These are phyloP conservation scores for Myocastor coypus DNA, from an alignment of 2,113 vertebrate genomes.

Conservation along the genomic window DNA sequence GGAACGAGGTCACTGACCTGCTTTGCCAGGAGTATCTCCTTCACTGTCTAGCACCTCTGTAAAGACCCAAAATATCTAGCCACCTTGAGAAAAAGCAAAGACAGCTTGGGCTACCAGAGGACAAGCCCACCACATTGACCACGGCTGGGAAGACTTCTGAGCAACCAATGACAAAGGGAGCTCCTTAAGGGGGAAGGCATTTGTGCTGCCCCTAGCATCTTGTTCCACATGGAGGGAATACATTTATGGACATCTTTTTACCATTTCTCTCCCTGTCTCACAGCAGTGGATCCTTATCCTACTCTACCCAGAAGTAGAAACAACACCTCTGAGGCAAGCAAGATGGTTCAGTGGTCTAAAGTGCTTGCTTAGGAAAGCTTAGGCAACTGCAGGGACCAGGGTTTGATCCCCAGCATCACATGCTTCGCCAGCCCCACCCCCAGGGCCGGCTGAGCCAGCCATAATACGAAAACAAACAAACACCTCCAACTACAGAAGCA, in stretches of 20 bases:
- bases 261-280: neutral
- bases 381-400: no score
- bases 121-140: neutral
- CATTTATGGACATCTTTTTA: fast-evolving
- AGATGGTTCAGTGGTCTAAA: no score
- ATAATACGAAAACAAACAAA: no score
- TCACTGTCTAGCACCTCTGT: neutral
- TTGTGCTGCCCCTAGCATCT: fast-evolving
- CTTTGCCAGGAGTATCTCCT: fast-evolving
- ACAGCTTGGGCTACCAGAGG: neutral
- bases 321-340: neutral
- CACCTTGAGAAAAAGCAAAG: neutral
- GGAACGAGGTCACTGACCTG: fast-evolving
- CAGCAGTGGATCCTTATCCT: neutral
- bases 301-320: neutral
- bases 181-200: neutral
- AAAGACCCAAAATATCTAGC: neutral
- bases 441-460: no score
- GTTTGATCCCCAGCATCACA: no score
- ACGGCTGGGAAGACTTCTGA: neutral
- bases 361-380: no score
- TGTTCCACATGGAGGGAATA: fast-evolving
- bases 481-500: neutral
- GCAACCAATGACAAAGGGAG: neutral
- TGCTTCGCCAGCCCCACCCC: no score